These are phyloP conservation scores for Philopedon plagiatum DNA, from an alignment of 2,888 invertebrate species.

Conservation along the genomic window DNA sequence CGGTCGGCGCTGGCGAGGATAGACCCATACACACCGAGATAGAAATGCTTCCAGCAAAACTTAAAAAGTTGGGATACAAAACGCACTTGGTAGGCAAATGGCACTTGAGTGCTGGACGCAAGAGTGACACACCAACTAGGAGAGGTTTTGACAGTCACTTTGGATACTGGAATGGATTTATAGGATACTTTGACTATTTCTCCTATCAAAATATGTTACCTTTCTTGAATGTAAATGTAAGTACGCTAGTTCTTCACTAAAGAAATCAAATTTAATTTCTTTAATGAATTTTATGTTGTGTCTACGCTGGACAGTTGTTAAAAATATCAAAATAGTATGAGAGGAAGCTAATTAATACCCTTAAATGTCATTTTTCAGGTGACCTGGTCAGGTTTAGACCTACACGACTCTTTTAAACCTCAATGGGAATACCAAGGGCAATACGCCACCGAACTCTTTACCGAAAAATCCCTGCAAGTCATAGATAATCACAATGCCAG, in stretches of 20 bases:
- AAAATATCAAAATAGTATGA: too few relatives aligned
- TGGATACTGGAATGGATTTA: conserved; percentile 87
- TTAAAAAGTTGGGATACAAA: conserved; percentile 77
- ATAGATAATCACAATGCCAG: conserved; percentile 71
- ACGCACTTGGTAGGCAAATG: conserved; percentile 89
- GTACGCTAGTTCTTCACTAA: too few relatives aligned
- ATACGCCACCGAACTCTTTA: conserved; percentile 82
- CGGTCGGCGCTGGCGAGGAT: conserved; percentile 78
- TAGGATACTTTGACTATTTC: conserved; percentile 79
- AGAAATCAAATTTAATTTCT: too few relatives aligned
- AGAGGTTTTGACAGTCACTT: conserved; percentile 87
- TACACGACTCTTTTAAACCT: conserved; percentile 65
- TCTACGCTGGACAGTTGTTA: too few relatives aligned
- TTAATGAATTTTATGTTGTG: too few relatives aligned
- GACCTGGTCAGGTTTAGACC: conserved; percentile 69
- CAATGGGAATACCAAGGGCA: conserved; percentile 71
- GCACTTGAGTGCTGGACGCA: conserved; percentile 84
- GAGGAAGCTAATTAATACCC: too few relatives aligned
- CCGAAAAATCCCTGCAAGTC: conserved; percentile 75
- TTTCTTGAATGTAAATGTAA: conserved; percentile 6
- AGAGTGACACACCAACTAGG: conserved; percentile 77
- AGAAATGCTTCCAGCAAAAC: conserved; percentile 72
- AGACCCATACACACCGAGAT: conserved; percentile 76
- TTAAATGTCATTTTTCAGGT: conserved; percentile 57
- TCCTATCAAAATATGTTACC: conserved; percentile 25